phyloP scores from a whole-genome alignment of 2,797 vertebrate genomes.

The Buceros bicornis region DNA sequence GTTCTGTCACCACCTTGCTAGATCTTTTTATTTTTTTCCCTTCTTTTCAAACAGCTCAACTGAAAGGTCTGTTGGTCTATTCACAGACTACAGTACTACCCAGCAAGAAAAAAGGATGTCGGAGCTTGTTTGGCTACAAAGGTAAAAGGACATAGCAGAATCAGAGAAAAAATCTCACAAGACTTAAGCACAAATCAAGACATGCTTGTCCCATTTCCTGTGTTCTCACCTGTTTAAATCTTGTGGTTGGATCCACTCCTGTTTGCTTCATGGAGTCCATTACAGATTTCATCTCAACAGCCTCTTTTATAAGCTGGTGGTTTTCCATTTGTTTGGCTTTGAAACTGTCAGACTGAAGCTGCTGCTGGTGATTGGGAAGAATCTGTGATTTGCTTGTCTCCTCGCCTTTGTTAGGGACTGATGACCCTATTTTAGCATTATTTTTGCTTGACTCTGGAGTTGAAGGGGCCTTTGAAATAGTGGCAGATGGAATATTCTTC shows the following conservation, averaged over 20 bases:
- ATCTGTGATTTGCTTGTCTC: slow-evolving; percentile 88
- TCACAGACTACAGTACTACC: background rate
- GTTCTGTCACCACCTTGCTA: background rate
- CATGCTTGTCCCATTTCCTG: background rate
- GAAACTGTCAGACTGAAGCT: slow-evolving; percentile 85
- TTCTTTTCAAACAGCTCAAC: background rate
- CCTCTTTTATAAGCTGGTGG: slow-evolving; percentile 93
- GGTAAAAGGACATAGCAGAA: background rate
- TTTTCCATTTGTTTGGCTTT: slow-evolving; percentile 91
- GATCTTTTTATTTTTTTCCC: background rate
- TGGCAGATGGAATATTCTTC: slow-evolving; percentile 84
- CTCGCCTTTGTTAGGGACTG: slow-evolving; percentile 88
- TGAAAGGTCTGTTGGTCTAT: background rate
- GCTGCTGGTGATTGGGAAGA: slow-evolving; percentile 87
- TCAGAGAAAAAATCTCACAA: background rate
- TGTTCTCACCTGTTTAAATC: slow-evolving; percentile 96
- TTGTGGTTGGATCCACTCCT: slow-evolving; percentile 95
- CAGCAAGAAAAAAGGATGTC: background rate
- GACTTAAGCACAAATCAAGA: background rate
- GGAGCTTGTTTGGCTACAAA: background rate
- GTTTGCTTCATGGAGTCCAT: slow-evolving; percentile 96
- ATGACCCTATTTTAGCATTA: slow-evolving; percentile 86
- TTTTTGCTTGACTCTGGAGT: slow-evolving; percentile 87
- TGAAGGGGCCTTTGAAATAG: slow-evolving; percentile 89
- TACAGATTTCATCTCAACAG: slow-evolving; percentile 94